Base-by-base conservation (phyloP, 1,140 invertebrate genomes). In the Uloborus diversus region DNA sequence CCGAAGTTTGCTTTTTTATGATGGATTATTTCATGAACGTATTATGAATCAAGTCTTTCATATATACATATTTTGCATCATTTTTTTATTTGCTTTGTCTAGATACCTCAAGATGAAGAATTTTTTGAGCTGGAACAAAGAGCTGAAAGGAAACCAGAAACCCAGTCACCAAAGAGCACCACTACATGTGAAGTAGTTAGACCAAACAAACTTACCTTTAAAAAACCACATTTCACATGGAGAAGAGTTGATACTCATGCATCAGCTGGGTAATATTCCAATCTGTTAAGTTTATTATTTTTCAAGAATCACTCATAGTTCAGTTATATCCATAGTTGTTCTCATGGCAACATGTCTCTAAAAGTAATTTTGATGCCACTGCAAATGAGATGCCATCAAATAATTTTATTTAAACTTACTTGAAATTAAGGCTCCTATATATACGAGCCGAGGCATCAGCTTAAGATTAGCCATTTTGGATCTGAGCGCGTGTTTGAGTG, bases 101-200 rank as follows among this genome's bases (percentile, higher is more conserved):
- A 73, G 57, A 23, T 61, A 49, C 37, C 70, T 37, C 61, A 65
- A 28, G 69, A 73, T 61, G 49, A 75, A 66, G 73, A 78, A 28
- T 78, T 78, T 56, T 37, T 78, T 61, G 73, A 66, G 32, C 61
- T 78, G 33, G 73, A 78, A 37, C 73, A 78, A 78, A 51, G 73
- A 49, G 23, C 17, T 57, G 62, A 53, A 4, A 17, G 32, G 13
- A 20, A 4, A 35, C 4, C 5, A 42, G 61, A 66, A 20, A 28
- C 62, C 62, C n/a, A 32, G 17, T 11, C 9, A 5, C 23, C 25
- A 5, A 35, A 37, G 37, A 32, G n/a, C 20, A 51, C 28, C 65
- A 42, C n/a, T 42, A 28, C 28, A n/a, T n/a, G n/a, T 57, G 59
- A 78, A 42, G 66, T 56, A 56, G 9, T 32, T 4, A 65, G 51